phyloP scores from a whole-genome alignment of 2,113 vertebrate species.

The Phrynocephalus versicolor region DNA sequence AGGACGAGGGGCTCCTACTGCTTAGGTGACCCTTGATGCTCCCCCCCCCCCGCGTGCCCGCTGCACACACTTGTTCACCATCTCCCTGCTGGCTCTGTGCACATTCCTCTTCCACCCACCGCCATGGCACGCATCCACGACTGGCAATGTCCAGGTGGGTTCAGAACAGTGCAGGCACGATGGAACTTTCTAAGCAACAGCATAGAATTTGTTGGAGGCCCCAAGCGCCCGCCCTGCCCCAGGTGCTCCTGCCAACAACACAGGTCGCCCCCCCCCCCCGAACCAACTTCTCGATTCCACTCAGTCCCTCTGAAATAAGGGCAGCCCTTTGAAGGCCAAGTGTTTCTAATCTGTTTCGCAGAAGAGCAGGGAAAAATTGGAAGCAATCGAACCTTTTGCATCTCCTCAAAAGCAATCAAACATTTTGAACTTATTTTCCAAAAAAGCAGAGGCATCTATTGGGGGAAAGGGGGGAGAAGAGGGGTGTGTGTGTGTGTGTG shows the following conservation, averaged over 20 bases:
- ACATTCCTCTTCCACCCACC: neutral
- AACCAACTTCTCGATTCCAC: neutral
- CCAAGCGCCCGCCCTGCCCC: neutral
- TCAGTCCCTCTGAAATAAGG: fast-evolving
- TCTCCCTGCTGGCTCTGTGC: too few relatives aligned
- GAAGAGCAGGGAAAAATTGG: too few relatives aligned
- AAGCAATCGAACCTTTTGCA: neutral
- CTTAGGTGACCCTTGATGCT: too few relatives aligned
- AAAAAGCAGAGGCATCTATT: neutral
- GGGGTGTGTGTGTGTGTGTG: neutral
- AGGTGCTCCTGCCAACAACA: too few relatives aligned
- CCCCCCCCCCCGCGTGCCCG: too few relatives aligned
- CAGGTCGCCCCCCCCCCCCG: neutral
- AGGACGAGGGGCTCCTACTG: neutral
- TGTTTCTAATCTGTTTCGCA: too few relatives aligned
- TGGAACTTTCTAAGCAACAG: neutral
- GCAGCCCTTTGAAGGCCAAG: neutral
- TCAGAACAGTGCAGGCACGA: neutral
- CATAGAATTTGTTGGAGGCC: neutral
- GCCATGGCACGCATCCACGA: neutral
- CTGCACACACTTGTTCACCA: too few relatives aligned
- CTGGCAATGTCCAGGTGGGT: neutral
- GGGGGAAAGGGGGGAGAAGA: neutral
- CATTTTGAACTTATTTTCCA: neutral
- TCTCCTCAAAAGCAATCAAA: too few relatives aligned